Conservation (phyloP, 2,797 vertebrate genomes). For the Oreortyx pictus region DNA sequence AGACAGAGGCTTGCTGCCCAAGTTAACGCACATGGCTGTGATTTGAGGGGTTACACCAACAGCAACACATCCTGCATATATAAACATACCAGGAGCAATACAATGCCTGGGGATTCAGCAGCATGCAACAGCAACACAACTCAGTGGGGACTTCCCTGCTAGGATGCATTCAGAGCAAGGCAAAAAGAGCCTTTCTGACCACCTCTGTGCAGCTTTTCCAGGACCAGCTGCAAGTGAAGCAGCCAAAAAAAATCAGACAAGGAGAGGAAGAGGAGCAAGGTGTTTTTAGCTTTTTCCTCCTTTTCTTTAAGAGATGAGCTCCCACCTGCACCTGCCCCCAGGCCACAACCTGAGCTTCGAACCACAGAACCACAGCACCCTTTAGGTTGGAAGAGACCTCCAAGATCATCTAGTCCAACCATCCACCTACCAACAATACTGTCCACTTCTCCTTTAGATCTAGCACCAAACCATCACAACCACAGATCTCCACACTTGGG, state of each 20-base stretch:
- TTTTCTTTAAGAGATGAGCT: not conserved
- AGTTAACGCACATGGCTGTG: not conserved
- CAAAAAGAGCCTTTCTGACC: not conserved
- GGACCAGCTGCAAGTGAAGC: not conserved
- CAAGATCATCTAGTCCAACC: too few species aligned
- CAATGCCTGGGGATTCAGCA: not conserved
- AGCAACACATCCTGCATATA: not conserved
- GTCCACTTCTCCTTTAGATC: not conserved
- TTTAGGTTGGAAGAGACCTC: too few species aligned
- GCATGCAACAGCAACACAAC: not conserved
- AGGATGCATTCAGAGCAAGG: not conserved
- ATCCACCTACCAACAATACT: too few species aligned
- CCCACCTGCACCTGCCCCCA: not conserved
- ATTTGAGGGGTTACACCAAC: not conserved
- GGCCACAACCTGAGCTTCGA: too few species aligned
- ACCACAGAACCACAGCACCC: too few species aligned
- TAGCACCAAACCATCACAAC: not conserved
- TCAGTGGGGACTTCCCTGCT: conserved; percentile 23
- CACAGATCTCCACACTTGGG: not conserved
- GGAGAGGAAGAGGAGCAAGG: not conserved
- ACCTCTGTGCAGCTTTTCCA: rapidly evolving
- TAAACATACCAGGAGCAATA: not conserved
- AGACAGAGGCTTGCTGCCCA: not conserved
- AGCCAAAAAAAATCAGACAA: not conserved
- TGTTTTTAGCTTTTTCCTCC: not conserved